Evolutionary conservation across 2,113 vertebrate genomes (phyloP).

Genomic region (Henicopernis longicauda): DNA sequence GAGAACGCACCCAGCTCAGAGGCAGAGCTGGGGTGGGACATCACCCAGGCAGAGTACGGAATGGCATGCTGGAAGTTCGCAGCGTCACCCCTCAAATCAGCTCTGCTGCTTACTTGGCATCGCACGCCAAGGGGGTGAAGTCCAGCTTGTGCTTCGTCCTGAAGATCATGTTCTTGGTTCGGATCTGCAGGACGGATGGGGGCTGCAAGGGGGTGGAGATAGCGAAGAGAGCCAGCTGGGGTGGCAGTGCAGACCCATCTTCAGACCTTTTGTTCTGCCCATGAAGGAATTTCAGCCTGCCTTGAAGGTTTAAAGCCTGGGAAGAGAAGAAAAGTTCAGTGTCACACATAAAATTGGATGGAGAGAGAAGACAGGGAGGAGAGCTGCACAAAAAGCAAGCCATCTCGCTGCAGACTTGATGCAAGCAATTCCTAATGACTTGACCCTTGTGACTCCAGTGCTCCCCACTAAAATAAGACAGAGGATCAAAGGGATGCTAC

Average conservation of each 20-base stretch:
- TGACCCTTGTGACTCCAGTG: not conserved
- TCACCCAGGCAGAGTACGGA: not conserved
- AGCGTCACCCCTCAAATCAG: not conserved
- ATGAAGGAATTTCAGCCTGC: slow-evolving; percentile 76
- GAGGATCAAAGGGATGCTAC: not conserved
- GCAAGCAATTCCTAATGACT: not conserved
- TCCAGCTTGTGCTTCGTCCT: slow-evolving; percentile 82
- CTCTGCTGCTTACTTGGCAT: slow-evolving; percentile 69
- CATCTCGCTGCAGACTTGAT: not conserved
- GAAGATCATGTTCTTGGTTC: slow-evolving; percentile 78
- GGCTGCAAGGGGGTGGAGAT: slow-evolving; percentile 78
- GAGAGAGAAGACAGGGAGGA: not conserved
- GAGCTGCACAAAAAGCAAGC: not conserved
- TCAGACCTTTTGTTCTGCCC: slow-evolving; percentile 70
- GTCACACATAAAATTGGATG: not conserved
- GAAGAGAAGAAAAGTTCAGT: not conserved
- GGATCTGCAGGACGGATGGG: slow-evolving; percentile 74
- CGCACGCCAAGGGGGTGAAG: slow-evolving; percentile 76
- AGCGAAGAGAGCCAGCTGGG: slow-evolving; percentile 74
- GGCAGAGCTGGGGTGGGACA: not conserved
- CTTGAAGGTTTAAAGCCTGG: slow-evolving; percentile 77
- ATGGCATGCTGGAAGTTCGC: rapidly evolving
- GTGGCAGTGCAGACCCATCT: slow-evolving; percentile 56
- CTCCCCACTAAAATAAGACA: not conserved
- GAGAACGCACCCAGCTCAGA: not conserved